Conservation (phyloP, 2,888 invertebrate genomes). For the Bhutanitis thaidina region DNA sequence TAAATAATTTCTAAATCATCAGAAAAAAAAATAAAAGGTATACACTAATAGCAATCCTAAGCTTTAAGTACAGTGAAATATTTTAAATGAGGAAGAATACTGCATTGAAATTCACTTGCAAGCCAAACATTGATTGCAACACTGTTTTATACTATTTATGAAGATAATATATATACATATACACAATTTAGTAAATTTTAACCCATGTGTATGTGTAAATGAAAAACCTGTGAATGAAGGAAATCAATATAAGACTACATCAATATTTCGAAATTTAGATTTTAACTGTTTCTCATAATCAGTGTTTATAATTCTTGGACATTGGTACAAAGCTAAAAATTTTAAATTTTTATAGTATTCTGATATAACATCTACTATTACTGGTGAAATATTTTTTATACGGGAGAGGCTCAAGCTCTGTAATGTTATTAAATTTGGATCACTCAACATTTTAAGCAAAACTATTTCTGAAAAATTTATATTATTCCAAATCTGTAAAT, state of each 20-base stretch:
- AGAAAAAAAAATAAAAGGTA: too few species aligned
- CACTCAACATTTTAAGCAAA: conserved; percentile 50
- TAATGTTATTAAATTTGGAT: conserved; percentile 45
- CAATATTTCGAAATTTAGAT: conserved; percentile 65
- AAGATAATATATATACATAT: too few species aligned
- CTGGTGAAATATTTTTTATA: conserved; percentile 57
- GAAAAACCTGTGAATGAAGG: too few species aligned
- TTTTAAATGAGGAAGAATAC: too few species aligned
- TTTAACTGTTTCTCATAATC: conserved; percentile 66
- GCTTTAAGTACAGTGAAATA: too few species aligned
- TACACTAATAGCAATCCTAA: too few species aligned
- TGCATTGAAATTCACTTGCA: too few species aligned
- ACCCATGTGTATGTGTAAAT: too few species aligned
- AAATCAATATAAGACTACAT: conserved; percentile 59
- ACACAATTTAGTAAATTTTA: too few species aligned
- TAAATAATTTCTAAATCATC: too few species aligned
- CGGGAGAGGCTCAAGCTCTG: conserved; percentile 64
- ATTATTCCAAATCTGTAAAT: conserved; percentile 71
- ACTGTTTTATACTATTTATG: too few species aligned
- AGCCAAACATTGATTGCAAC: too few species aligned
- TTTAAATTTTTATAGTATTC: conserved; percentile 62
- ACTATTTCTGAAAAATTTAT: conserved; percentile 51
- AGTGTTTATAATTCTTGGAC: conserved; percentile 58
- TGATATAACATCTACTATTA: conserved; percentile 61
- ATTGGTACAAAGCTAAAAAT: conserved; percentile 68